Evolutionary conservation across 2,797 vertebrate genomes (phyloP).

Genomic region (Lacerta viridis): DNA sequence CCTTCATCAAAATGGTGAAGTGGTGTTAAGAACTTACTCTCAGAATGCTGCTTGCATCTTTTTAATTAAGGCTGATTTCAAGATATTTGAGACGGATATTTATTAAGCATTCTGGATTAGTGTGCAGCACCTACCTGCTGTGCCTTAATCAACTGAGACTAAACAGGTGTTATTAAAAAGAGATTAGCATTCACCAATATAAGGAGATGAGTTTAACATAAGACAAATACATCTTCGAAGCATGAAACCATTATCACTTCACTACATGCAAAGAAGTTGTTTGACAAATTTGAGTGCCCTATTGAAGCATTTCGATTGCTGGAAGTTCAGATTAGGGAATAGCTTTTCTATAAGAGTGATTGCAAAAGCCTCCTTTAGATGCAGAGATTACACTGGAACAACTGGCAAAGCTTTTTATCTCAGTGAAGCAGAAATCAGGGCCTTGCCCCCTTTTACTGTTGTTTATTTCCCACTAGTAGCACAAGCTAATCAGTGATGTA

Average conservation of each 20-base stretch:
- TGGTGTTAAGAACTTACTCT: not conserved
- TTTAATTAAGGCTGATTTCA: slow-evolving; percentile 66
- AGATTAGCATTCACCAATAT: slow-evolving; percentile 61
- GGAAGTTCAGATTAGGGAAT: slow-evolving; percentile 63
- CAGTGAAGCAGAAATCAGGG: slow-evolving; percentile 7
- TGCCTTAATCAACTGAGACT: slow-evolving; percentile 56
- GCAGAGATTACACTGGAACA: slow-evolving; percentile 8
- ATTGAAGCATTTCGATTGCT: slow-evolving; percentile 55
- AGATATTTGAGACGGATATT: slow-evolving; percentile 55
- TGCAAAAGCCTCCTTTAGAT: slow-evolving; percentile 42
- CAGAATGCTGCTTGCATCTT: slow-evolving; percentile 44
- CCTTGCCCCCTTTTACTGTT: slow-evolving; percentile 7
- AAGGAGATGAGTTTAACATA: slow-evolving; percentile 50
- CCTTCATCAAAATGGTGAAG: not conserved
- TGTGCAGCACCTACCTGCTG: slow-evolving; percentile 31
- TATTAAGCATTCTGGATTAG: slow-evolving; percentile 55
- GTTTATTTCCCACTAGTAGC: not conserved
- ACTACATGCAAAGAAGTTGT: slow-evolving; percentile 54
- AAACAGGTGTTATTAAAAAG: slow-evolving; percentile 70
- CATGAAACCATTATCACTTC: slow-evolving; percentile 61
- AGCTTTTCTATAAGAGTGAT: slow-evolving; percentile 52
- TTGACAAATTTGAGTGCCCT: slow-evolving; percentile 57
- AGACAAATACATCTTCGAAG: slow-evolving; percentile 57
- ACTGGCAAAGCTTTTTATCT: slow-evolving; percentile 7
- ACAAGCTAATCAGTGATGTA: not conserved